phyloP scores from a whole-genome alignment of 2,888 invertebrate species.

The Drosophila kanekoi region DNA sequence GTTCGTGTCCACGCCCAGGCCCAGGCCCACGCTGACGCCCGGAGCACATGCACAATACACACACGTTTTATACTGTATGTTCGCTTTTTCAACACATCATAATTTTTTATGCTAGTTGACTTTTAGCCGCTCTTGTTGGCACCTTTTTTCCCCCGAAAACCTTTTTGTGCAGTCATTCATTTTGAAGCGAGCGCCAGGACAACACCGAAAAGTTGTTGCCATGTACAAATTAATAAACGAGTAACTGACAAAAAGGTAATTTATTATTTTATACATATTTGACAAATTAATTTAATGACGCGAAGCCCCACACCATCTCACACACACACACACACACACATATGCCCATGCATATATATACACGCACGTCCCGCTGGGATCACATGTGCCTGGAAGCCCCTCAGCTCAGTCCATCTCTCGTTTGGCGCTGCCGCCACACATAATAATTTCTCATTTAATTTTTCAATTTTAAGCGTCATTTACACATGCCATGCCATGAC shows the following conservation, averaged over 20 bases:
- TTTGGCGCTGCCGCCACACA: constrained; percentile 72
- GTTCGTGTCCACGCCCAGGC: not conserved
- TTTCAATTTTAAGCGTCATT: constrained; percentile 83
- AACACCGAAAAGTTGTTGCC: constrained; percentile 77
- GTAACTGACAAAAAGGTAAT: constrained; percentile 82
- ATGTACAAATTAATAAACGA: constrained; percentile 82
- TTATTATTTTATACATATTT: constrained; percentile 83
- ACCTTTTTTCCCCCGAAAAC: constrained; percentile 41
- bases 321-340: constrained; percentile 33
- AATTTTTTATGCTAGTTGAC: constrained; percentile 80
- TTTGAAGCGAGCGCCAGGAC: constrained; percentile 57
- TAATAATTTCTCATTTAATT: constrained; percentile 83
- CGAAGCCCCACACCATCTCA: constrained; percentile 51
- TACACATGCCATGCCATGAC: constrained; percentile 80
- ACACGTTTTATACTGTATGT: constrained; percentile 43
- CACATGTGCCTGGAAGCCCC: constrained; percentile 26
- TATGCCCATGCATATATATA: not conserved
- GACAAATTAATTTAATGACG: constrained; percentile 84
- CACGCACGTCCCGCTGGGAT: constrained; percentile 43
- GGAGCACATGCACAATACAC: constrained; percentile 1
- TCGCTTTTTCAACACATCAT: constrained; percentile 77
- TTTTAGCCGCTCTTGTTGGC: constrained; percentile 68
- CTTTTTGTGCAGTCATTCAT: constrained; percentile 60
- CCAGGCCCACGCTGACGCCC: constrained; percentile 9
- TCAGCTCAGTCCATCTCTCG: constrained; percentile 29